phyloP scores from a whole-genome alignment of 1,140 invertebrate genomes.

The Heliconius melpomene region DNA sequence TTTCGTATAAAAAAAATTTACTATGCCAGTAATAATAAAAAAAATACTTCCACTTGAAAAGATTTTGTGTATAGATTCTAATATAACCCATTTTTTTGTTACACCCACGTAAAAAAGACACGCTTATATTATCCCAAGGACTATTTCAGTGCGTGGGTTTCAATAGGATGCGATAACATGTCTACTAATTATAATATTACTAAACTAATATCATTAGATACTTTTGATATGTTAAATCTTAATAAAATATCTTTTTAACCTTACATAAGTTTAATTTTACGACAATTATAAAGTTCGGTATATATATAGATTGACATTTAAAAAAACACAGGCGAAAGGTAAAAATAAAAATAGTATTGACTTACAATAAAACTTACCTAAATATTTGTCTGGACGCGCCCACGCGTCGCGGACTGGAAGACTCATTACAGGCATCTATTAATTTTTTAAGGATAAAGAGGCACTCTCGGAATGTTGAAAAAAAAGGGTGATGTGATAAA shows the following conservation, averaged over 20 bases:
- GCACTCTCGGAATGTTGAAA: conserved; percentile 98
- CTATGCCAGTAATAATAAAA: too few relatives aligned
- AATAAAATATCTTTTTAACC: background rate
- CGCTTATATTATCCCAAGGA: conserved; percentile 2
- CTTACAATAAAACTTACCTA: conserved; percentile 83
- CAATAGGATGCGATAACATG: conserved; percentile 24
- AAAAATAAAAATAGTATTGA: background rate
- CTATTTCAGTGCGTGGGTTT: conserved; percentile 25
- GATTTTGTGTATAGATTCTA: background rate
- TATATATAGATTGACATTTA: background rate
- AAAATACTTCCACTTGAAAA: too few relatives aligned
- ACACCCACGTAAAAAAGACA: background rate
- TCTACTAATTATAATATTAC: background rate
- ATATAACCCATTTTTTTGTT: background rate
- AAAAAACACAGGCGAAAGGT: background rate
- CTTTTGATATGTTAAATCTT: background rate
- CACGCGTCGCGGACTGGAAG: conserved; percentile 91
- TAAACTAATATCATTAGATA: background rate
- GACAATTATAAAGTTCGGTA: background rate
- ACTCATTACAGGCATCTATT: conserved; percentile 98
- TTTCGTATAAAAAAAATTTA: too few relatives aligned
- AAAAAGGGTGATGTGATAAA: conserved; percentile 99
- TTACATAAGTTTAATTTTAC: background rate
- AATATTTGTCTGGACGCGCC: conserved; percentile 92
- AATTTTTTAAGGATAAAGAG: conserved; percentile 96